Evolutionary conservation across 2,888 invertebrate species (phyloP), one percentile per base, ranked within the genome.

Genomic region (Boloria euphrosyne): DNA sequence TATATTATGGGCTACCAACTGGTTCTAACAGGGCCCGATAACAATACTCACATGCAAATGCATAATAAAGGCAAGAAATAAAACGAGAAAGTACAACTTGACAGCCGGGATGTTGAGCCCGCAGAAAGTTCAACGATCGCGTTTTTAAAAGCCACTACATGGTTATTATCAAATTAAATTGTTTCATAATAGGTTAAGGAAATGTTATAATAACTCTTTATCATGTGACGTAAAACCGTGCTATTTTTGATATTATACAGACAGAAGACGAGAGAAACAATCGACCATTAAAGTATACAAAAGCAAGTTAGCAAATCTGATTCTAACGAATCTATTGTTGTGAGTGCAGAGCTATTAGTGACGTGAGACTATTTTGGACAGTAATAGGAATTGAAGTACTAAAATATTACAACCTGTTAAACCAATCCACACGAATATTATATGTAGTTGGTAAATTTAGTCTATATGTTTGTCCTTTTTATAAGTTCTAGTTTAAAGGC

Each of bases 221-320:
- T 38, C 31, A 38, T 38, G 31, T 38, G 31, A 38, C 51, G 47
- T 52, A 62, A 62, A 59, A 18, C 46, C 65, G 50, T 59, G 49
- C 47, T 13, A 47, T 22, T 46, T 17, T 27, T 54, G 43, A 65
- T 51, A 59, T 67, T 65, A 47, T 22, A 22, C 22, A 22, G 22
- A 22, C 22, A 22, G 22, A 22, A 22, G 22, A 22, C 22, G 22
- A 22, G 3, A 22, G 22, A 73, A 82, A 85, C 85, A 86, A 86
- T 83, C 70, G 80, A 72, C 75, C 72, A 82, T 84, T 82, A 84
- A 74, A 74, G 74, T 69, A 75, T 71, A 71, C 73, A 67, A 65
- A 61, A 61, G 50, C 65, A 60, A 31, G 66, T 73, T 69, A 72
- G 67, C 60, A 69, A 68, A 72, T 67, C 64, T 44, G 57, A 62